A percentile compares a stretch with the other conserved stretches of the same genome.
Evolutionary conservation across 2,113 vertebrate species (phyloP).

Genomic region (Thamnaconus septentrionalis): DNA sequence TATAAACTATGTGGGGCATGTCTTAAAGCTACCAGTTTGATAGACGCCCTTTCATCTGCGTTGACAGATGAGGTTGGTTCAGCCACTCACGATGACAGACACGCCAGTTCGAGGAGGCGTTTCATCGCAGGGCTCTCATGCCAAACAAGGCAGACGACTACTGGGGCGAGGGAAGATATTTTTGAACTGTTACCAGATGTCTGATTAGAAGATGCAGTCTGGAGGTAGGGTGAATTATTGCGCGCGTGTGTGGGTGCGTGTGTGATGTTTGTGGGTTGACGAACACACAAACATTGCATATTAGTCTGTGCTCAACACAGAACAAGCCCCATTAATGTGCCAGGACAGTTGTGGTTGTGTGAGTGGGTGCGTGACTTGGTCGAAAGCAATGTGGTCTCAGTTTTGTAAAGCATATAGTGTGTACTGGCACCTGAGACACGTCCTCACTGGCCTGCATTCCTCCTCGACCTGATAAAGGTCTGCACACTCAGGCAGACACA

Average conservation of each 20-base stretch:
- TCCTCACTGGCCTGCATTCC: slow-evolving; percentile 68
- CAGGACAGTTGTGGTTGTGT: slow-evolving; percentile 8
- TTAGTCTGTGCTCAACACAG: slow-evolving; percentile 4
- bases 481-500: slow-evolving; percentile 14
- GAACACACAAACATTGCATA: slow-evolving; percentile 17
- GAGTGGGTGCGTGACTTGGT: not conserved
- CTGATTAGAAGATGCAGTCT: slow-evolving; percentile 71
- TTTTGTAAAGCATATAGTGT: slow-evolving; percentile 10
- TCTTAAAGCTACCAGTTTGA: slow-evolving; percentile 55
- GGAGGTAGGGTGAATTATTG: slow-evolving; percentile 57
- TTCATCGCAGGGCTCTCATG: slow-evolving; percentile 49
- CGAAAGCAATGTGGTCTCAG: slow-evolving; percentile 1
- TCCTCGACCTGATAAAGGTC: slow-evolving; percentile 36
- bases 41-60: slow-evolving; percentile 53
- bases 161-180: slow-evolving; percentile 12
- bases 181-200: slow-evolving; percentile 72
- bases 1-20: slow-evolving; percentile 71
- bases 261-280: slow-evolving; percentile 15
- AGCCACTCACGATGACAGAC: slow-evolving; percentile 67
- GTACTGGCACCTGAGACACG: slow-evolving; percentile 54
- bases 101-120: slow-evolving; percentile 36
- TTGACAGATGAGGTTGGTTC: slow-evolving; percentile 57
- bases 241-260: not conserved
- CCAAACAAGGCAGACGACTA: slow-evolving; percentile 14
- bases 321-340: not conserved